Evolutionary conservation across 2,797 vertebrate genomes (phyloP), one percentile per base, ranked within the genome.

Genomic region (Myiotriccus ornatus): DNA sequence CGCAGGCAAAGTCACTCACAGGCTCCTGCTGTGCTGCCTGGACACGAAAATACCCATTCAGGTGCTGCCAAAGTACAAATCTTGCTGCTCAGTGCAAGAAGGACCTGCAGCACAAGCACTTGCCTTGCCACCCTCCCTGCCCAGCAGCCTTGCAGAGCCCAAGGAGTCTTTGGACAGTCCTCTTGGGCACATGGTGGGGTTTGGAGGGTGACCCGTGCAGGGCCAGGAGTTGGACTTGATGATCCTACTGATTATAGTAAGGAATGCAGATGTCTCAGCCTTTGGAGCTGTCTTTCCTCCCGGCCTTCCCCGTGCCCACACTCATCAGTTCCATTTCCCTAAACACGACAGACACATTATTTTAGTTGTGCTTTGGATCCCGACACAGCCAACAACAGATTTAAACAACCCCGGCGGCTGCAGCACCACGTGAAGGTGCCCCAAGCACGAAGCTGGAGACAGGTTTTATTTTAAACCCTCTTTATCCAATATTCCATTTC

Each of bases 341-440:
- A 9, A 69, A 43, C 50, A 27, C 55, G 53, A 6, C 27, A 59
- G 69, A 52, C 25, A 71, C 39, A 35, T 44, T 1, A 53, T 86
- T 91, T 59, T 19, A 41, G 47, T 8, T 41, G 34, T 76, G 74
- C 20, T 70, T 73, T n/a, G 53, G 67, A 62, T 37, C 67, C 63
- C 1, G 0, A 3, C 4, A 32, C 7, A 47, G 16, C 52, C 7
- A 0, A 49, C 68, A 47, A 12, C 53, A 35, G 52, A 69, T 27
- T 32, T 3, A n/a, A 50, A 0, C 1, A 8, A 39, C 37, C 47
- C 67, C 2, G 2, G 25, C 0, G 0, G 28, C 70, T 47, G 18
- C 1, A 0, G 52, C 0, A 0, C 74, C 5, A 8, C 7, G 0
- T 2, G 55, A 68, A 90, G 35, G 46, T 22, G 84, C 84, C 92